Base-by-base conservation (phyloP, 2,888 invertebrate genomes). In the Tinea trinotella region DNA sequence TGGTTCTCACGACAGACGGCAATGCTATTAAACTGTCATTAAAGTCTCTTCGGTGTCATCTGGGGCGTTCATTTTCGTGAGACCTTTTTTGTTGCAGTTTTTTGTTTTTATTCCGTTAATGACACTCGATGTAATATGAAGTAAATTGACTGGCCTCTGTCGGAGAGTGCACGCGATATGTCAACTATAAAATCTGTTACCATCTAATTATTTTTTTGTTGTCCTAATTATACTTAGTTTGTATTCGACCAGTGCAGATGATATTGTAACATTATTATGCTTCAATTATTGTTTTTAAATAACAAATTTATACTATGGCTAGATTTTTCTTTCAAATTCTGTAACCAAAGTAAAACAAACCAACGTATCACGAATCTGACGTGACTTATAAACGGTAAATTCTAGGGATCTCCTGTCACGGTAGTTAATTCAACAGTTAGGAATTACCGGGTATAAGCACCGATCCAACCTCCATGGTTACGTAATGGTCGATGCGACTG, bases 11-110 rank as follows among this genome's bases (percentile, higher is more conserved):
- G 74, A 74, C 78, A 80, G 74, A 70, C 76, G 79, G 80, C 74
- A 68, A 71, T 70, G 83, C 81, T 81, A 85, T 85, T 85, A 85
- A 82, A 85, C 71, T 82, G 80, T 81, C 85, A 81, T 85, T 85
- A 85, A 77, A 83, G 76, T 72, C 72, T 71, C 76, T 72, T 72
- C 72, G 64, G 78, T 84, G 84, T 84, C 84, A 83, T 83, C 82
- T 79, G 79, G 64, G 68, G 63, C 68, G 70, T 70, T 69, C 73
- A 72, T 76, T 80, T 79, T 75, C 74, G 76, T 77, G 75, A 67
- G 73, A 71, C 71, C 64, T 53, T 85, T 83, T 85, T 85, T 84
- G 77, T 71, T 76, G 78, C 76, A 78, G 75, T 80, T 81, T 79
- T 80, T 80, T 78, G 72, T 73, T 20, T 19, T 52, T 52, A 36